phyloP scores from a whole-genome alignment of 2,113 vertebrate species.

The Mobula hypostoma region DNA sequence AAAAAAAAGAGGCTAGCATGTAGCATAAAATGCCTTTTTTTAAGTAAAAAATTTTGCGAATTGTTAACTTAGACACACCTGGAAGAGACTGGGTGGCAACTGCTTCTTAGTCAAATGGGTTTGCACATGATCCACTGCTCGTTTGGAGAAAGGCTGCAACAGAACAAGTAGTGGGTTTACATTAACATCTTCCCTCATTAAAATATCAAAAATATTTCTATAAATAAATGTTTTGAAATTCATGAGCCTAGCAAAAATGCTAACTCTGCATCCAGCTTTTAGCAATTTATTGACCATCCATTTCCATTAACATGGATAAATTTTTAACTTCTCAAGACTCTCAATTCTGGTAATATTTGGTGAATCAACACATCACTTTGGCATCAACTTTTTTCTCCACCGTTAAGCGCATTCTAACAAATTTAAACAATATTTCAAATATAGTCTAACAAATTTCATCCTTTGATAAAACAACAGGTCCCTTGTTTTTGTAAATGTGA shows the following conservation, averaged over 20 bases:
- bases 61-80: constrained; percentile 61
- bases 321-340: not conserved
- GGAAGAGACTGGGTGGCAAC: constrained; percentile 82
- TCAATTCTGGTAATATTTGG: not conserved
- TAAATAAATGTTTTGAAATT: not conserved
- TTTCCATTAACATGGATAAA: not conserved
- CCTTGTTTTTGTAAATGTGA: not conserved
- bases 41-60: not conserved
- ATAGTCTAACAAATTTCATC: not conserved
- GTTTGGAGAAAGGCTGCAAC: constrained; percentile 83
- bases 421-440: not conserved
- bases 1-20: not conserved
- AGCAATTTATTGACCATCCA: not conserved
- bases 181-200: constrained; percentile 7
- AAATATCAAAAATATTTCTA: constrained; percentile 32
- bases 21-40: not conserved
- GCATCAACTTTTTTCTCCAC: not conserved
- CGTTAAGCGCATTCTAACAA: not conserved
- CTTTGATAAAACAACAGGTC: not conserved
- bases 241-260: not conserved
- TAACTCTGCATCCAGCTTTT: not conserved
- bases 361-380: not conserved
- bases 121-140: constrained; percentile 90
- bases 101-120: constrained; percentile 84
- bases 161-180: constrained; percentile 43